Conservation (phyloP, 2,797 vertebrate genomes). For the Typhlichthys subterraneus region DNA sequence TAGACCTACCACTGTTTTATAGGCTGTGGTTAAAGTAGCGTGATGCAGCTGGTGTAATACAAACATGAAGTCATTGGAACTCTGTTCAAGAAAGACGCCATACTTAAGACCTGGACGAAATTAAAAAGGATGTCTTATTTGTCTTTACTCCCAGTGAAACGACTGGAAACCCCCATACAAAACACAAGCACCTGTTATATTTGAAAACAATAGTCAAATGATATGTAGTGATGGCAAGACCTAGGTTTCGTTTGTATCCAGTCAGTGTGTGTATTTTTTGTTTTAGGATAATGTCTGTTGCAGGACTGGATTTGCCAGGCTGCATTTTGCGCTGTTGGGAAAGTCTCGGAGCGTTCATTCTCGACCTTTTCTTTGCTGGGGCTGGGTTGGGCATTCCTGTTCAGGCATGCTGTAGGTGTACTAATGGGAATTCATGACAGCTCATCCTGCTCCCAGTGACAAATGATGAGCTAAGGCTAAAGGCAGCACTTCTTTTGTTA, state of each 20-base stretch:
- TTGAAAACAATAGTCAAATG: neutral
- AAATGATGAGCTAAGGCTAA: slow-evolving; percentile 53
- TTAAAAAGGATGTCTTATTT: neutral
- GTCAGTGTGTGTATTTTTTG: too few species aligned
- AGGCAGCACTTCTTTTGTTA: slow-evolving; percentile 17
- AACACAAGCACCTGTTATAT: neutral
- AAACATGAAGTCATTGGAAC: slow-evolving; percentile 2
- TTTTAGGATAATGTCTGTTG: neutral
- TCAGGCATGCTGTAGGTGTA: slow-evolving; percentile 61
- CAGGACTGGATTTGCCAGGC: slow-evolving; percentile 15
- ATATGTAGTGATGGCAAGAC: too few species aligned
- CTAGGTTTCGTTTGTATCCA: too few species aligned
- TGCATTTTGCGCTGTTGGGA: slow-evolving; percentile 31
- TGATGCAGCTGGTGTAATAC: neutral
- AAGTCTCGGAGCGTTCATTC: slow-evolving; percentile 66
- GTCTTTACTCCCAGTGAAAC: neutral
- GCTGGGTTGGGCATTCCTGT: slow-evolving; percentile 67
- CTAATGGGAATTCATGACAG: slow-evolving; percentile 47
- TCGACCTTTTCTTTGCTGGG: slow-evolving; percentile 50
- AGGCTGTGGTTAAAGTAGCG: too few species aligned
- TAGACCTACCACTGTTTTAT: too few species aligned
- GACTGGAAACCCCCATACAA: too few species aligned
- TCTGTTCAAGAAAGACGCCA: neutral
- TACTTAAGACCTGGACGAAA: slow-evolving; percentile 6
- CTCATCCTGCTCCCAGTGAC: slow-evolving; percentile 53